Evolutionary conservation across 2,888 invertebrate species (phyloP).

Genomic region (Nemurella pictetii): DNA sequence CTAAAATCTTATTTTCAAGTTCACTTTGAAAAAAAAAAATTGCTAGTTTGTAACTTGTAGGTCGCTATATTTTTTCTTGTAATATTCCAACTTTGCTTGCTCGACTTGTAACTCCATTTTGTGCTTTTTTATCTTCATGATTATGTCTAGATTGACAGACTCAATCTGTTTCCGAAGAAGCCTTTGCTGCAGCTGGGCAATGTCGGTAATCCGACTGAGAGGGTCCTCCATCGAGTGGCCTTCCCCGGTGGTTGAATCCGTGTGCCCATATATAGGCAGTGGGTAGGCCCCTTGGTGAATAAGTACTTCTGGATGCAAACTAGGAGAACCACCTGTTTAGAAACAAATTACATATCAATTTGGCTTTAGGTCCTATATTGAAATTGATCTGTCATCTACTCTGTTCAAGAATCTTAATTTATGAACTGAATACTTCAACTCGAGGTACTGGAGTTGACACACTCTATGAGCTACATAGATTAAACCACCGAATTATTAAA

Average conservation of each 20-base stretch:
- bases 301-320: background rate
- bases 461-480: too few species aligned
- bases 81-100: slow-evolving; percentile 39
- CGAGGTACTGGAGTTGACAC: too few species aligned
- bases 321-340: background rate
- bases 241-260: background rate
- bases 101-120: slow-evolving; percentile 37
- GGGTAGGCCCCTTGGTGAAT: background rate
- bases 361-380: too few species aligned
- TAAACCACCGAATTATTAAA: too few species aligned
- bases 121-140: slow-evolving; percentile 37
- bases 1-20: background rate
- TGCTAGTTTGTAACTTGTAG: background rate
- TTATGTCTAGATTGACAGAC: slow-evolving; percentile 35
- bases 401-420: too few species aligned
- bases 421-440: too few species aligned
- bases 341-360: too few species aligned
- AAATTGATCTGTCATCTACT: too few species aligned
- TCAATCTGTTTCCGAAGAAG: slow-evolving; percentile 36
- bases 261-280: background rate
- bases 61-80: slow-evolving; percentile 31
- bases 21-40: background rate
- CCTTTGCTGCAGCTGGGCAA: slow-evolving; percentile 28
- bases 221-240: slow-evolving; percentile 21
- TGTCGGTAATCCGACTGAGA: slow-evolving; percentile 17